Conservation (phyloP, 1,140 invertebrate species). For the Chymomyza costata region DNA sequence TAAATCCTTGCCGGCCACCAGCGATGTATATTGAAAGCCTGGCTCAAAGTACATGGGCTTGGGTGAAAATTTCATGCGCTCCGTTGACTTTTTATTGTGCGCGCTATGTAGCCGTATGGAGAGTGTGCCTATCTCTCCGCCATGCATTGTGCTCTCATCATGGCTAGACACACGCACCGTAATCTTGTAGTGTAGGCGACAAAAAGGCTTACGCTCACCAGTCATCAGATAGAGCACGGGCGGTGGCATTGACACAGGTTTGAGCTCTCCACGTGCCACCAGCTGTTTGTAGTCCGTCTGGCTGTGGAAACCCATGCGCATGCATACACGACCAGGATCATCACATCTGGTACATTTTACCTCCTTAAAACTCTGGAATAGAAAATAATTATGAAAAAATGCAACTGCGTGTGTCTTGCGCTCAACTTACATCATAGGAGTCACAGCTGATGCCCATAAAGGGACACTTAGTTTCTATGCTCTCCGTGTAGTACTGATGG, state of each 20-base stretch:
- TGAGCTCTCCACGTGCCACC: constrained; percentile 64
- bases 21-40: constrained; percentile 81
- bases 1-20: constrained; percentile 82
- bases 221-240: constrained; percentile 82
- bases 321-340: constrained; percentile 79
- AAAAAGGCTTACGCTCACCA: constrained; percentile 81
- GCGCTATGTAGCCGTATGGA: constrained; percentile 80
- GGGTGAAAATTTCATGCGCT: constrained; percentile 77
- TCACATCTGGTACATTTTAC: constrained; percentile 86
- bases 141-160: constrained; percentile 82
- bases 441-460: constrained; percentile 86
- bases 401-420: too few species aligned
- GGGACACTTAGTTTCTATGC: constrained; percentile 84
- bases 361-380: constrained; percentile 80
- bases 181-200: constrained; percentile 85
- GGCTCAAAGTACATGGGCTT: constrained; percentile 81
- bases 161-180: constrained; percentile 84
- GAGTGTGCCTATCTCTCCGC: constrained; percentile 84
- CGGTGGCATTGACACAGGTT: constrained; percentile 78
- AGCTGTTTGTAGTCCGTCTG: constrained; percentile 77
- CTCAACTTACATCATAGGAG: constrained; percentile 80
- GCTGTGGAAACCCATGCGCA: constrained; percentile 83
- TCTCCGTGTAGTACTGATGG: constrained; percentile 90
- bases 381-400: background rate
- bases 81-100: constrained; percentile 77